These are phyloP conservation scores for Callopanchax toddi DNA, from an alignment of 2,113 vertebrate species.

Conservation along the genomic window DNA sequence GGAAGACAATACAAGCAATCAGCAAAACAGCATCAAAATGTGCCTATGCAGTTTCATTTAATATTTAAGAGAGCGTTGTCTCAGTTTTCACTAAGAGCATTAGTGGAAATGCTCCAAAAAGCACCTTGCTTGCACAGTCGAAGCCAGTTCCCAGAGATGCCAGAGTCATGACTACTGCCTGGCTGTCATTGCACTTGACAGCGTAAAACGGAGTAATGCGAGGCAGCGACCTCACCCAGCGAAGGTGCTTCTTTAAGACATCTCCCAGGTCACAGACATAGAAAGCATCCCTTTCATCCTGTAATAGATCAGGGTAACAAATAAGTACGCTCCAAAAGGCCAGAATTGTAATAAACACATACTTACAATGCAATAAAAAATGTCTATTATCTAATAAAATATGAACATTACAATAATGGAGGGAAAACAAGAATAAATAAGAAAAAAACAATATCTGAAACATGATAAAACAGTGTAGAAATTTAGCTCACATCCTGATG, in stretches of 20 bases:
- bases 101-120: conserved; percentile 3
- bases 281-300: conserved; percentile 98
- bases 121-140: conserved; percentile 98
- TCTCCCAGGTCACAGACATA: conserved; percentile 96
- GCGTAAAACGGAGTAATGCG: conserved; percentile 94
- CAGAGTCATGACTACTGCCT: conserved; percentile 87
- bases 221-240: conserved; percentile 90
- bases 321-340: too few species aligned
- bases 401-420: too few species aligned
- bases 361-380: too few species aligned
- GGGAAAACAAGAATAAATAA: too few species aligned
- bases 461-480: too few species aligned
- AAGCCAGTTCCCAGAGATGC: conserved; percentile 92
- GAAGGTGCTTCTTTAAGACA: conserved; percentile 91
- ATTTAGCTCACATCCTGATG: not conserved
- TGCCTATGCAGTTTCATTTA: conserved; percentile 19
- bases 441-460: not conserved
- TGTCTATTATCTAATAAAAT: too few species aligned
- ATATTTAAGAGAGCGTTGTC: conserved; percentile 4
- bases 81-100: not conserved
- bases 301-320: not conserved
- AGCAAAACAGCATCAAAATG: conserved; percentile 9
- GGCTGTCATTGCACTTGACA: conserved; percentile 95
- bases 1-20: conserved; percentile 24
- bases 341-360: too few species aligned